A percentile compares a stretch with the other conserved stretches of the same genome.
Evolutionary conservation across 2,888 invertebrate genomes (phyloP).

Genomic region (Quadriops clusia): DNA sequence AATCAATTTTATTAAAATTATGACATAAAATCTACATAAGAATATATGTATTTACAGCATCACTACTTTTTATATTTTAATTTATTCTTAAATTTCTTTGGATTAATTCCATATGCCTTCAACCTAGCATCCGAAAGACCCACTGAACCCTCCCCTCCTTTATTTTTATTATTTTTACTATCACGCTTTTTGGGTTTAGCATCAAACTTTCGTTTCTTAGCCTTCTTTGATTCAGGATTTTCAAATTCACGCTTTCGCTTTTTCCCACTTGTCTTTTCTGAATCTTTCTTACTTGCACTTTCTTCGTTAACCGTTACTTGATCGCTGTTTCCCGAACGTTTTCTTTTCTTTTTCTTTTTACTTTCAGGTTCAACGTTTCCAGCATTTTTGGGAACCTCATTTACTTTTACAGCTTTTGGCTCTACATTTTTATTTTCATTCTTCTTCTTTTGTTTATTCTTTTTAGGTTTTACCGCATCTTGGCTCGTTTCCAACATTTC

Average conservation of each 20-base stretch:
- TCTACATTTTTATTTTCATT: conserved; percentile 19
- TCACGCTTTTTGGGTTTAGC: conserved; percentile 24
- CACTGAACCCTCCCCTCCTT: too few species aligned
- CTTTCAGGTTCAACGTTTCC: too few species aligned
- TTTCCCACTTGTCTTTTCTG: too few species aligned
- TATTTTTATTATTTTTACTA: conserved; percentile 13
- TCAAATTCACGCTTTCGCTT: too few species aligned
- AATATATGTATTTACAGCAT: conserved; percentile 3
- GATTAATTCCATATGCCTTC: conserved; percentile 84
- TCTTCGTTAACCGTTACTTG: conserved; percentile 6
- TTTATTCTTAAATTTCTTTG: conserved; percentile 73
- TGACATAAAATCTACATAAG: too few species aligned
- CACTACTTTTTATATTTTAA: conserved; percentile 44
- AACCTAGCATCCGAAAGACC: conserved; percentile 66
- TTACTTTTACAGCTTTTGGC: conserved; percentile 11
- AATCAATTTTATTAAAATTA: too few species aligned
- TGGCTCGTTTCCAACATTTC: conserved; percentile 7
- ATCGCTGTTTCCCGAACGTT: too few species aligned
- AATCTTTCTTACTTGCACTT: conserved; percentile 12
- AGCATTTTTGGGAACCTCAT: too few species aligned
- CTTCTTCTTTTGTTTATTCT: too few species aligned
- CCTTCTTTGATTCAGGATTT: too few species aligned
- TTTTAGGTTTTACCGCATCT: conserved; percentile 2
- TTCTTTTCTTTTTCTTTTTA: conserved; percentile 14
- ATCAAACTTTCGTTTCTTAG: conserved; percentile 24